Percentiles rank a stretch among this genome's conserved stretches.
Evolutionary conservation across 1,140 invertebrate species (phyloP).

Genomic region (Scaptodrosophila lebanonensis): DNA sequence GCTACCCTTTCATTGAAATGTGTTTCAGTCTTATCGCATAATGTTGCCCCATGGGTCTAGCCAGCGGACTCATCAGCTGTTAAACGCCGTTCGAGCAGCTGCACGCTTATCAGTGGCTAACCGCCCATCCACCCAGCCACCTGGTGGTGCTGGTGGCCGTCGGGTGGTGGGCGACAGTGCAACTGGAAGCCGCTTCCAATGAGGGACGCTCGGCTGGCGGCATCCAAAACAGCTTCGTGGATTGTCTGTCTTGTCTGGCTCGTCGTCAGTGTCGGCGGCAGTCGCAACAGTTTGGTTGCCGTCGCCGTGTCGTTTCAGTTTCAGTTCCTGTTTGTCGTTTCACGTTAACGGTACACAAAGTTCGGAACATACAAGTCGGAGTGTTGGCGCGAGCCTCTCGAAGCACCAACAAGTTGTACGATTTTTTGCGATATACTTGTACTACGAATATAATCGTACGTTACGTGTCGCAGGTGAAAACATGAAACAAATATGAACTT

Average conservation of each 20-base stretch:
- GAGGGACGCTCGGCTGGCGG: conserved; percentile 4
- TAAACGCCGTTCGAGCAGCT: too few relatives aligned
- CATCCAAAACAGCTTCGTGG: background rate
- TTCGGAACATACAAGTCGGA: conserved; percentile 13
- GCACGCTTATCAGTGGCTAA: too few relatives aligned
- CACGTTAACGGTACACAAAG: conserved; percentile 43
- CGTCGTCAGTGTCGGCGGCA: conserved; percentile 1
- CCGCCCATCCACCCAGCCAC: conserved; percentile 1
- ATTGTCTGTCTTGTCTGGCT: conserved; percentile 28
- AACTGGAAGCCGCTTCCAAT: conserved; percentile 46
- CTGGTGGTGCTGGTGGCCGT: conserved; percentile 47
- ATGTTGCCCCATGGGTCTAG: too few relatives aligned
- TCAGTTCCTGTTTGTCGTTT: conserved; percentile 66
- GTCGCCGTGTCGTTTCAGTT: conserved; percentile 10
- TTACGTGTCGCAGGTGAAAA: too few relatives aligned
- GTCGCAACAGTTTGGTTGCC: conserved; percentile 55
- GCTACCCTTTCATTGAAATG: too few relatives aligned
- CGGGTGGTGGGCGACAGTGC: too few relatives aligned
- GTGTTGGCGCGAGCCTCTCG: conserved; percentile 6
- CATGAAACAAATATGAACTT: too few relatives aligned
- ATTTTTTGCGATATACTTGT: too few relatives aligned
- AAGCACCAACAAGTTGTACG: conserved; percentile 51
- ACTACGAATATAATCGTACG: too few relatives aligned
- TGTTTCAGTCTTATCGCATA: too few relatives aligned
- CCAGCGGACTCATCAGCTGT: too few relatives aligned